These are phyloP conservation scores for Ramazzottius varieornatus DNA, from an alignment of 2,888 invertebrate species.

Conservation along the genomic window DNA sequence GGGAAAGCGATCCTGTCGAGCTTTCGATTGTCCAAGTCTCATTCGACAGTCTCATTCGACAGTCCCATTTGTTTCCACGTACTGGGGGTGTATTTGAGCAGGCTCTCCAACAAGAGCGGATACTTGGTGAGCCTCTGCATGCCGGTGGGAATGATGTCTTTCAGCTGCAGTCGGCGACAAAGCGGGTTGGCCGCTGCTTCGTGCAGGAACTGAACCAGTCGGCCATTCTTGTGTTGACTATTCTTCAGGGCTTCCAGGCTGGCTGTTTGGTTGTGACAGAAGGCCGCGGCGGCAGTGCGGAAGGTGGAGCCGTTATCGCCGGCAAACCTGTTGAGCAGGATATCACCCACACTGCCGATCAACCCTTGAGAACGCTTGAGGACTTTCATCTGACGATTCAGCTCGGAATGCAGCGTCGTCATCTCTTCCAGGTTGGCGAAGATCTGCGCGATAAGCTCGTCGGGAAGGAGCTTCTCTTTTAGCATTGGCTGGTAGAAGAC, in stretches of 20 bases:
- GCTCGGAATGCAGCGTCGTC: slow-evolving; percentile 42
- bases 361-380: slow-evolving; percentile 39
- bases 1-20: too few species aligned
- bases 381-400: slow-evolving; percentile 43
- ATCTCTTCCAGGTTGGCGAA: slow-evolving; percentile 63
- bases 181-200: not conserved
- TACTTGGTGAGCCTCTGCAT: slow-evolving; percentile 64
- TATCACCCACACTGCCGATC: slow-evolving; percentile 44
- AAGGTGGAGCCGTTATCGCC: slow-evolving; percentile 33
- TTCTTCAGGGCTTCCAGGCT: slow-evolving; percentile 53
- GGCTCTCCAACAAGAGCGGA: slow-evolving; percentile 52
- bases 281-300: slow-evolving; percentile 46
- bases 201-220: slow-evolving; percentile 42
- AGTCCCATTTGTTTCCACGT: slow-evolving; percentile 11
- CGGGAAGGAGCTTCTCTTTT: slow-evolving; percentile 37
- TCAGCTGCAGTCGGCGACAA: slow-evolving; percentile 46
- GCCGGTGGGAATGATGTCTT: slow-evolving; percentile 60
- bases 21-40: too few species aligned
- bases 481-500: slow-evolving; percentile 55
- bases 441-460: slow-evolving; percentile 44
- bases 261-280: slow-evolving; percentile 66
- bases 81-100: slow-evolving; percentile 38
- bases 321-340: slow-evolving; percentile 37
- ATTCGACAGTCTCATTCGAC: too few species aligned
- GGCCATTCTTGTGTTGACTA: slow-evolving; percentile 48